Evolutionary conservation across 1,140 invertebrate genomes (phyloP).

Genomic region (Neodiprion fabricii): DNA sequence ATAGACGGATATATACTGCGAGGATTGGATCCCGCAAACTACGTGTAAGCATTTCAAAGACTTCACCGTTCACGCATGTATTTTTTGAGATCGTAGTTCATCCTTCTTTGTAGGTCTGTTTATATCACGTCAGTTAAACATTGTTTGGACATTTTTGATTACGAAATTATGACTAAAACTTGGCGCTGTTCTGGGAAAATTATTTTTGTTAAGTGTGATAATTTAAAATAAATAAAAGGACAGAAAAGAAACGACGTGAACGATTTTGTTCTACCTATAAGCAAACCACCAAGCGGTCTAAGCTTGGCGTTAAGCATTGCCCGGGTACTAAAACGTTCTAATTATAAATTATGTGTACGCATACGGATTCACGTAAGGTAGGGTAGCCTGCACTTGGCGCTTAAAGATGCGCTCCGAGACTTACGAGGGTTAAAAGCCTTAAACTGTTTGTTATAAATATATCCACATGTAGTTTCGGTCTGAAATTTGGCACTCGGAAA

Average conservation of each 20-base stretch:
- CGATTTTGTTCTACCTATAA: too few relatives aligned
- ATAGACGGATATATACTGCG: conserved; percentile 20
- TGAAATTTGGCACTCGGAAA: background rate
- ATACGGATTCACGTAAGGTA: background rate
- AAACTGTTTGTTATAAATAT: background rate
- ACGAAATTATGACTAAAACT: too few relatives aligned
- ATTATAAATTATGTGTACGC: background rate
- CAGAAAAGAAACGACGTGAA: too few relatives aligned
- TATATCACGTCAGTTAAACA: too few relatives aligned
- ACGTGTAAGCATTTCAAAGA: background rate
- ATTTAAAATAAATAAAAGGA: too few relatives aligned
- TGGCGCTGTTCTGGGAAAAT: too few relatives aligned
- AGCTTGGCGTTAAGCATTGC: background rate
- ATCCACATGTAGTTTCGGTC: background rate
- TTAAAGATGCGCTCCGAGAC: background rate
- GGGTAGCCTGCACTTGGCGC: background rate
- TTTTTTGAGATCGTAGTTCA: too few relatives aligned
- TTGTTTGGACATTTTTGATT: too few relatives aligned
- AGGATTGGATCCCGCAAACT: background rate
- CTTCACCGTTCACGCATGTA: too few relatives aligned
- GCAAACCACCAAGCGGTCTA: background rate
- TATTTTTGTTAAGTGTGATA: too few relatives aligned
- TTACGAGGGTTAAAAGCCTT: conserved; percentile 1
- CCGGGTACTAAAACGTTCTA: background rate
- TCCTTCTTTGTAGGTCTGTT: too few relatives aligned